Percentiles rank a stretch among this genome's conserved stretches.
These are phyloP conservation scores for Allenopithecus nigroviridis DNA, from an alignment of 2,797 vertebrate species.

Conservation along the genomic window DNA sequence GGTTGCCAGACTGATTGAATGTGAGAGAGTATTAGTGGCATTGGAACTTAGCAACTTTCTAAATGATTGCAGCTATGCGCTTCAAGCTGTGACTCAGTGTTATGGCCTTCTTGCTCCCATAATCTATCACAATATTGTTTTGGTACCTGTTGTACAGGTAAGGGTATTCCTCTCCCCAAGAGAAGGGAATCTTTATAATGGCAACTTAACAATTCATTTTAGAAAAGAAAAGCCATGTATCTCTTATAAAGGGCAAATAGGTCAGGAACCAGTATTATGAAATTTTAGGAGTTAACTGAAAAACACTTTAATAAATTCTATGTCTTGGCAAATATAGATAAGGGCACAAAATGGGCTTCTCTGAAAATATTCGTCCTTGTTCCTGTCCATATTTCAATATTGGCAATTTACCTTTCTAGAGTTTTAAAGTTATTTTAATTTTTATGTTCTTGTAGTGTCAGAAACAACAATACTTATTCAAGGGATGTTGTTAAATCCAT, in stretches of 20 bases:
- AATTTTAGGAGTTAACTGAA: slow-evolving; percentile 40
- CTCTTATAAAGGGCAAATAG: background rate
- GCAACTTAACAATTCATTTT: slow-evolving; percentile 29
- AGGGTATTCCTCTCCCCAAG: slow-evolving; percentile 29
- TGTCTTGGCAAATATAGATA: background rate
- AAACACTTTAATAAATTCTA: slow-evolving; percentile 19
- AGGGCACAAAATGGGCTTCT: slow-evolving; percentile 18
- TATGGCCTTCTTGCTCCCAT: slow-evolving; percentile 93
- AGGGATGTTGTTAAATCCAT: background rate
- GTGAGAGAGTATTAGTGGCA: slow-evolving; percentile 91
- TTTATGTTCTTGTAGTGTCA: background rate
- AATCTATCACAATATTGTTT: slow-evolving; percentile 92
- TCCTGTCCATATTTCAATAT: slow-evolving; percentile 16
- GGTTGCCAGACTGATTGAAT: slow-evolving; percentile 91
- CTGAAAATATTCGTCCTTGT: background rate
- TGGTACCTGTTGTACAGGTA: slow-evolving; percentile 90
- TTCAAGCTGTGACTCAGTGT: slow-evolving; percentile 92
- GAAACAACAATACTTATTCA: background rate
- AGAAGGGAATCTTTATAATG: background rate
- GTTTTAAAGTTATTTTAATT: slow-evolving; percentile 10
- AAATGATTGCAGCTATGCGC: slow-evolving; percentile 85
- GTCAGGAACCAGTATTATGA: background rate
- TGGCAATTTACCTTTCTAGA: background rate
- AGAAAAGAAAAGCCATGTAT: background rate
- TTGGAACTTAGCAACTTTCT: slow-evolving; percentile 91